Conservation (phyloP, 2,888 invertebrate genomes). For the Caenorhabditis imperialis region DNA sequence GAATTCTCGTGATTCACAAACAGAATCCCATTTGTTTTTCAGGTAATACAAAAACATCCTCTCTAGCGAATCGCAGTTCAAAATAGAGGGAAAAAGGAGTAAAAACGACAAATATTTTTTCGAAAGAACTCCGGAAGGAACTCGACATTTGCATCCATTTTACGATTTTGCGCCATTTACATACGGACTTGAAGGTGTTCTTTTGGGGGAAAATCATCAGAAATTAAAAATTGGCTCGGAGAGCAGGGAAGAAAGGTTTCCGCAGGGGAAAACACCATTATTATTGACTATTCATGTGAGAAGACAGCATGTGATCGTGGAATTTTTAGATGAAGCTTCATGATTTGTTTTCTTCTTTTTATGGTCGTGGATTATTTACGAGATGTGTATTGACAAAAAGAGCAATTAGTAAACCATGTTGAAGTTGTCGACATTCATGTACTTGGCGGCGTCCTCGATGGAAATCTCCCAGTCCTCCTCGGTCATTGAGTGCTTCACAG, state of each 20-base stretch:
- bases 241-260: constrained; percentile 2
- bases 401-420: constrained; percentile 34
- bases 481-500: constrained; percentile 53
- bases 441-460: constrained; percentile 42
- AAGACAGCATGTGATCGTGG: not conserved
- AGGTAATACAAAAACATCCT: too few species aligned
- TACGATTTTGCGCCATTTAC: too few species aligned
- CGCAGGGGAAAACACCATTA: constrained; percentile 2
- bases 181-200: constrained; percentile 6
- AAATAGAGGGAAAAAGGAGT: too few species aligned
- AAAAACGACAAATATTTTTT: too few species aligned
- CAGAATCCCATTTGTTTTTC: too few species aligned
- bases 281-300: not conserved
- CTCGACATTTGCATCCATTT: constrained; percentile 4
- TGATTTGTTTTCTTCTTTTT: not conserved
- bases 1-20: too few species aligned
- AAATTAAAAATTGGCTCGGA: not conserved
- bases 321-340: not conserved
- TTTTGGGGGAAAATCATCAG: not conserved
- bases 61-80: too few species aligned
- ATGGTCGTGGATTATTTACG: not conserved
- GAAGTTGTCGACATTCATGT: constrained; percentile 39
- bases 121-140: too few species aligned
- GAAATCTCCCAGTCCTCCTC: constrained; percentile 42
- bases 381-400: not conserved